Evolutionary conservation across 2,113 vertebrate species (phyloP).

Genomic region (Calyptommatus sinebrachiatus): DNA sequence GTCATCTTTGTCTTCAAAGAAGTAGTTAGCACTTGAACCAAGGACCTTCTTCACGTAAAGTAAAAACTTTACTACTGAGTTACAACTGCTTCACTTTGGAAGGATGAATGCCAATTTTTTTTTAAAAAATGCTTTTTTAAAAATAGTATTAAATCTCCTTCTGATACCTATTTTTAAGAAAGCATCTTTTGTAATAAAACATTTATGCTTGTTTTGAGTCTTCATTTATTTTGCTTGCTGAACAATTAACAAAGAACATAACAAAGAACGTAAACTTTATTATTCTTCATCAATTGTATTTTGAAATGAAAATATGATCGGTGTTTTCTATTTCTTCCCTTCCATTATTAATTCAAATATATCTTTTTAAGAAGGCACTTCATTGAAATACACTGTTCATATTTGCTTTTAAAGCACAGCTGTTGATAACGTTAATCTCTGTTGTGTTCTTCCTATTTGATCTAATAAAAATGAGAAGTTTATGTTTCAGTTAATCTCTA

Average conservation of each 20-base stretch:
- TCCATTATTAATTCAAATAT: neutral
- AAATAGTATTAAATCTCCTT: too few relatives aligned
- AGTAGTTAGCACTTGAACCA: too few relatives aligned
- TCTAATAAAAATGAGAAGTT: neutral
- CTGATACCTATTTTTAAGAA: neutral
- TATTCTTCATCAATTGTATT: neutral
- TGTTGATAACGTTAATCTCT: neutral
- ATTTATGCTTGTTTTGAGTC: neutral
- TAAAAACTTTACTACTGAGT: too few relatives aligned
- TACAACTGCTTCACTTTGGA: too few relatives aligned
- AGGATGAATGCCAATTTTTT: too few relatives aligned
- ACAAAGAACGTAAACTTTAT: neutral
- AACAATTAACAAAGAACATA: neutral
- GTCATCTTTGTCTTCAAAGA: too few relatives aligned
- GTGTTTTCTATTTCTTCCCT: neutral
- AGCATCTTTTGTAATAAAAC: neutral
- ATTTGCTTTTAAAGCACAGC: neutral
- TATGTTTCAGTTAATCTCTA: neutral
- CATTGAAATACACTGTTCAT: neutral
- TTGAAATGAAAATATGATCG: neutral
- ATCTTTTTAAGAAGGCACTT: neutral
- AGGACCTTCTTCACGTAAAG: too few relatives aligned
- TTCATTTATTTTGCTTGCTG: neutral
- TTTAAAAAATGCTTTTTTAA: too few relatives aligned
- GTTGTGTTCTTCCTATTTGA: slow-evolving; percentile 7